Base-by-base conservation (phyloP, 2,113 vertebrate genomes). In the Gavialis gangeticus region DNA sequence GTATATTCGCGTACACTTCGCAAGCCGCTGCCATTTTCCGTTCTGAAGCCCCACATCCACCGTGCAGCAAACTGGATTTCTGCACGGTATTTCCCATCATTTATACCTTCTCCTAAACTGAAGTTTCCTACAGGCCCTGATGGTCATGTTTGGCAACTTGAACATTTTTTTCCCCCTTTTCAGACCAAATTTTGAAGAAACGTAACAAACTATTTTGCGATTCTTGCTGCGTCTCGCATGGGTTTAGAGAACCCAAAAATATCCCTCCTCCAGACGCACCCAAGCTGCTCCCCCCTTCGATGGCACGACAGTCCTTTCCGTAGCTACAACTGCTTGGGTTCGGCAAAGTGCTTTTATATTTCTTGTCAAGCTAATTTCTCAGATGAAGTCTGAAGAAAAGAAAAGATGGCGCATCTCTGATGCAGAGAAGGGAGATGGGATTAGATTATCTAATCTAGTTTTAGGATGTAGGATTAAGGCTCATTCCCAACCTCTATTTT, bases 21-120 rank as follows among this genome's bases (percentile, higher is more conserved):
- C 21, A 1, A 1, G 3, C 19, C 22, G 85, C 54, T 12, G 6
- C 46, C 54, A 64, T 63, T 66, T 84, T 46, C 24, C 6, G 6
- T 37, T 21, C 34, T 30, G 19, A 6, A 84, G 6, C 10, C 30
- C 19, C 57, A 16, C 7, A 58, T 69, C 1, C 0, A 1, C 4
- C 17, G 66, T 34, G 21, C 34, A 11, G 34, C 19, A 87, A 76
- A 54, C 4, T 12, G 58, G 46, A 13, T 60, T 75, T 84, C 83
- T 67, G 69, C 12, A 22, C n/a, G 60, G 4, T 1, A 24, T 17
- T 87, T 81, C 62, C 56, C 28, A 46, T 60, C 58, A 56, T 16
- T 13, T 19, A 21, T 21, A 24, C 55, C 19, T 62, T 5, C 18
- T 12, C 27, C 21, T 30, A 21, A 59, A n/a, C 4, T 4, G 6